Evolutionary conservation across 1,140 invertebrate species (phyloP).

Genomic region (Stenopsyche tienmushanensis): DNA sequence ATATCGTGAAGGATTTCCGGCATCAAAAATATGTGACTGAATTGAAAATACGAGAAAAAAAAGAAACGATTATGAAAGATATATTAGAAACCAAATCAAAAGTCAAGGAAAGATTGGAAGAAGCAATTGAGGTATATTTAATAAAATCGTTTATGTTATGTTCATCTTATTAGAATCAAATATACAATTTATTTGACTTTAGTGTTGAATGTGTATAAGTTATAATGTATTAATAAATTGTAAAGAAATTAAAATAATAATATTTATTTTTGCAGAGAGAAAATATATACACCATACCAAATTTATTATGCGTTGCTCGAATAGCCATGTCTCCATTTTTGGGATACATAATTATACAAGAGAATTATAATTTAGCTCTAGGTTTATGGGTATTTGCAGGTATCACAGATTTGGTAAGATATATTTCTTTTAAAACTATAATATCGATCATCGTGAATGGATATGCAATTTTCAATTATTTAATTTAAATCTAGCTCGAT

Average conservation of each 20-base stretch:
- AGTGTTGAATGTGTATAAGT: too few species aligned
- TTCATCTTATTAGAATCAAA: too few species aligned
- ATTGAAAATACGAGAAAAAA: conserved; percentile 59
- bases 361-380: conserved; percentile 72
- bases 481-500: conserved; percentile 80
- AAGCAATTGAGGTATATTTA: conserved; percentile 67
- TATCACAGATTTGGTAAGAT: conserved; percentile 78
- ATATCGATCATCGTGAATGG: conserved; percentile 42
- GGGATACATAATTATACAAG: conserved; percentile 78
- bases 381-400: conserved; percentile 76
- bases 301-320: conserved; percentile 80
- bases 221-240: too few species aligned
- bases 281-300: conserved; percentile 92
- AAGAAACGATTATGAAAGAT: conserved; percentile 63
- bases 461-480: conserved; percentile 48
- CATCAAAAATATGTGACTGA: conserved; percentile 53
- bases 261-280: conserved; percentile 65
- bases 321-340: conserved; percentile 84
- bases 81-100: conserved; percentile 67
- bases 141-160: too few species aligned
- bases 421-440: neutral
- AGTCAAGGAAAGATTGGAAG: conserved; percentile 65
- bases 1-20: conserved; percentile 60
- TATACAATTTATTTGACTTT: too few species aligned
- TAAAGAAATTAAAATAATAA: neutral